Conservation (phyloP, 1,140 invertebrate species). For the Drosophila santomea region DNA sequence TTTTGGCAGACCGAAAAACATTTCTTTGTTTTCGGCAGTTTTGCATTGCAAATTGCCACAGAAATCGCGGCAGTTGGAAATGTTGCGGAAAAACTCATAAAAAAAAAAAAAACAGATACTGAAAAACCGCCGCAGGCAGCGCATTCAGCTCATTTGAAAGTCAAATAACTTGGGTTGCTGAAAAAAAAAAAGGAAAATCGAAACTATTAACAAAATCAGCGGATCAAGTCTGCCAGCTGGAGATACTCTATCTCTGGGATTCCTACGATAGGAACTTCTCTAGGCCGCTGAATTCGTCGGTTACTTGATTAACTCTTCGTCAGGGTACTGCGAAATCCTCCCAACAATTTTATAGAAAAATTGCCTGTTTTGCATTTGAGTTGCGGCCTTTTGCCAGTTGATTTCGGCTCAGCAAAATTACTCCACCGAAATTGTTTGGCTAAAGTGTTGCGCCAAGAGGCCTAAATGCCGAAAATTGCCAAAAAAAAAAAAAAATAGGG, state of each 20-base stretch:
- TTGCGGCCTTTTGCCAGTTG: conserved; percentile 62
- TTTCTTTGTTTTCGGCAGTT: conserved; percentile 81
- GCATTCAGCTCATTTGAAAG: conserved; percentile 75
- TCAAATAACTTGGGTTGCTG: conserved; percentile 68
- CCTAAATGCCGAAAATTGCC: conserved; percentile 32
- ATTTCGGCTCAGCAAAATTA: conserved; percentile 69
- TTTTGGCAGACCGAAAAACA: conserved; percentile 58
- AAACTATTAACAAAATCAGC: conserved; percentile 68
- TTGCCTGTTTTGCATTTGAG: conserved; percentile 75
- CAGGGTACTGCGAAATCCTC: conserved; percentile 31
- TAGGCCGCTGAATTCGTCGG: not conserved
- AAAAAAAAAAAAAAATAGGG: conserved; percentile 10
- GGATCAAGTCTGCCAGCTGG: conserved; percentile 10
- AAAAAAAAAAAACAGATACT: conserved; percentile 46
- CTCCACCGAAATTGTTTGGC: conserved; percentile 67
- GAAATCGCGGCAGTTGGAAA: conserved; percentile 77
- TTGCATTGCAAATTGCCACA: conserved; percentile 82
- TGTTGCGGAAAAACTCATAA: conserved; percentile 83
- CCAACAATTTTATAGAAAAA: conserved; percentile 45
- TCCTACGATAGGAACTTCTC: not conserved
- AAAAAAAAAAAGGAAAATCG: conserved; percentile 34
- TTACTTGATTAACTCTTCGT: conserved; percentile 2
- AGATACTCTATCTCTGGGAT: conserved; percentile 43
- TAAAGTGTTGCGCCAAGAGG: conserved; percentile 60
- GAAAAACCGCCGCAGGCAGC: conserved; percentile 43